Evolutionary conservation across 2,888 invertebrate species (phyloP).

Genomic region (Harpalus rufipes): DNA sequence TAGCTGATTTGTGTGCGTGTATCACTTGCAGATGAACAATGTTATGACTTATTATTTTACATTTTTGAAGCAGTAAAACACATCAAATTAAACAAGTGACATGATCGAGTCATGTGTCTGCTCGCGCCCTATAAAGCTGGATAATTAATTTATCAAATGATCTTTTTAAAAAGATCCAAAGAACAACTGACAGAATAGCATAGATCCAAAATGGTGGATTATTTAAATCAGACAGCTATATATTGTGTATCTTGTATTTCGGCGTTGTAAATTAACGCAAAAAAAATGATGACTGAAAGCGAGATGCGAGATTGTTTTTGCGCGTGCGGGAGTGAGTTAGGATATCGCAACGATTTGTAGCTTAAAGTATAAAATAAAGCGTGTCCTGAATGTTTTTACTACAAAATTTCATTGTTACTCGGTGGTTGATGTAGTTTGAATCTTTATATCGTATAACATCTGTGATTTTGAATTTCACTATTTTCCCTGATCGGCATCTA

Average conservation of each 20-base stretch:
- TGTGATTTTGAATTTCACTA: slow-evolving; percentile 67
- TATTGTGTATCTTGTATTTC: neutral
- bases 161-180: too few relatives aligned
- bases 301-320: slow-evolving; percentile 45
- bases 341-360: slow-evolving; percentile 67
- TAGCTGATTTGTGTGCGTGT: too few relatives aligned
- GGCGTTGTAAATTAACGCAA: slow-evolving; percentile 9
- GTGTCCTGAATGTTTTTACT: slow-evolving; percentile 66
- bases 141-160: too few relatives aligned
- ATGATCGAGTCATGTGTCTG: too few relatives aligned
- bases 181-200: too few relatives aligned
- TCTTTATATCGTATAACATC: slow-evolving; percentile 67
- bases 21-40: too few relatives aligned
- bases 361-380: slow-evolving; percentile 60
- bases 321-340: slow-evolving; percentile 59
- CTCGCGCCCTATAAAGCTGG: too few relatives aligned
- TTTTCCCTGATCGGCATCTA: neutral
- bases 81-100: too few relatives aligned
- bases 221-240: too few relatives aligned
- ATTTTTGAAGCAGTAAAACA: too few relatives aligned
- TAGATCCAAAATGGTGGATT: too few relatives aligned
- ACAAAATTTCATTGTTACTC: slow-evolving; percentile 65
- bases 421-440: slow-evolving; percentile 65
- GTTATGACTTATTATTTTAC: too few relatives aligned
- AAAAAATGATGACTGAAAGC: slow-evolving; percentile 52